phyloP scores from a whole-genome alignment of 2,888 invertebrate species.

The Cheilosia pagana region DNA sequence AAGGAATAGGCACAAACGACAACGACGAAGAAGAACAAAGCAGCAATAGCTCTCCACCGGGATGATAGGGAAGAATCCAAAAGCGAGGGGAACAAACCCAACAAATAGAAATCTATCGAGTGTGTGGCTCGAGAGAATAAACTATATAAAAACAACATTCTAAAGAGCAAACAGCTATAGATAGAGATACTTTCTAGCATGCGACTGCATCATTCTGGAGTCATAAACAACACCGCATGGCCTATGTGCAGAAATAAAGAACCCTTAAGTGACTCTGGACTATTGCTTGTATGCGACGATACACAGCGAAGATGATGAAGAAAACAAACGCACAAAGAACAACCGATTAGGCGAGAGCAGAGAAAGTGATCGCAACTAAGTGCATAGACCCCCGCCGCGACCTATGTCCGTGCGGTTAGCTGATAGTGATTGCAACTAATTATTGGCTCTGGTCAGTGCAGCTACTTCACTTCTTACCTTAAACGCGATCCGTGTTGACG shows the following conservation, averaged over 20 bases:
- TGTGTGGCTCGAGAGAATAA: constrained; percentile 55
- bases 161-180: constrained; percentile 56
- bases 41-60: constrained; percentile 57
- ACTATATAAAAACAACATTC: constrained; percentile 67
- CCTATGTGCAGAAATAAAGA: constrained; percentile 43
- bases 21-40: constrained; percentile 64
- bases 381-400: constrained; percentile 65
- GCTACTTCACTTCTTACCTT: constrained; percentile 30
- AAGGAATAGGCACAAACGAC: constrained; percentile 68
- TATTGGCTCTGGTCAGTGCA: constrained; percentile 10
- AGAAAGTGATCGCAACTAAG: constrained; percentile 70
- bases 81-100: constrained; percentile 22
- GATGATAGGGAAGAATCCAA: constrained; percentile 70
- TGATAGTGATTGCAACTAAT: constrained; percentile 61
- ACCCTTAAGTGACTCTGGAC: constrained; percentile 69
- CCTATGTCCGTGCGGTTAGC: constrained; percentile 36
- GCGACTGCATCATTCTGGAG: constrained; percentile 58
- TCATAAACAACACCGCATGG: constrained; percentile 46
- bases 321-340: constrained; percentile 79
- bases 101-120: constrained; percentile 70
- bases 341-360: constrained; percentile 58
- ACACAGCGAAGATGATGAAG: constrained; percentile 76
- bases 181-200: constrained; percentile 54
- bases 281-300: background rate
- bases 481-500: constrained; percentile 50